Conservation (phyloP, 2,797 vertebrate genomes). For the Sebastes iracundus region DNA sequence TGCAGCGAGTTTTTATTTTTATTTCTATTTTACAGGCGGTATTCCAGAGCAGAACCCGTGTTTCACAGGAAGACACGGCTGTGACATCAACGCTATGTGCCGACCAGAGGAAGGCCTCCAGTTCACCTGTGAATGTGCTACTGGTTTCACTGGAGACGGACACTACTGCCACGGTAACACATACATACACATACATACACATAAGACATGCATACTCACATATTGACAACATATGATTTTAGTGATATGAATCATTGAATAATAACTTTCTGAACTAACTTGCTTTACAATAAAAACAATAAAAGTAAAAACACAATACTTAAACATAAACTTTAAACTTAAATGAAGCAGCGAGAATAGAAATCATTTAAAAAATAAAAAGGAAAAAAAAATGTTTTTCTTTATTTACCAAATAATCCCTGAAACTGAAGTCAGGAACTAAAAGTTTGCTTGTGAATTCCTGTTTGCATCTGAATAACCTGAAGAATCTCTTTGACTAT, state of each 20-base stretch:
- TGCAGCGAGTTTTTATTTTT: neutral
- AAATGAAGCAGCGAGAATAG: neutral
- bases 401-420: neutral
- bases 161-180: conserved; percentile 84
- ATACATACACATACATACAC: neutral
- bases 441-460: neutral
- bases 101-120: conserved; percentile 80
- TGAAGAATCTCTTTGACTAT: neutral
- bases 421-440: neutral
- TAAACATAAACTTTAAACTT: neutral
- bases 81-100: conserved; percentile 89
- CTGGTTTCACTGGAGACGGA: conserved; percentile 90
- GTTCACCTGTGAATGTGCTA: conserved; percentile 87
- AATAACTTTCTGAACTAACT: neutral
- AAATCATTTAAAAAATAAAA: neutral
- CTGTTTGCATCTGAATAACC: neutral
- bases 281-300: neutral
- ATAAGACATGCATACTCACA: neutral
- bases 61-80: conserved; percentile 89
- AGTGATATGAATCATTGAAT: neutral
- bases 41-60: conserved; percentile 89
- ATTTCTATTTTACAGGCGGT: conserved; percentile 45
- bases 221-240: neutral
- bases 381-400: neutral
- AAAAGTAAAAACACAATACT: neutral